A percentile compares a stretch with the other conserved stretches of the same genome.
Evolutionary conservation across 37 sponge, comb jelly and placozoan species (phyloP).

Genomic region (Cliona cf. orientalis): DNA sequence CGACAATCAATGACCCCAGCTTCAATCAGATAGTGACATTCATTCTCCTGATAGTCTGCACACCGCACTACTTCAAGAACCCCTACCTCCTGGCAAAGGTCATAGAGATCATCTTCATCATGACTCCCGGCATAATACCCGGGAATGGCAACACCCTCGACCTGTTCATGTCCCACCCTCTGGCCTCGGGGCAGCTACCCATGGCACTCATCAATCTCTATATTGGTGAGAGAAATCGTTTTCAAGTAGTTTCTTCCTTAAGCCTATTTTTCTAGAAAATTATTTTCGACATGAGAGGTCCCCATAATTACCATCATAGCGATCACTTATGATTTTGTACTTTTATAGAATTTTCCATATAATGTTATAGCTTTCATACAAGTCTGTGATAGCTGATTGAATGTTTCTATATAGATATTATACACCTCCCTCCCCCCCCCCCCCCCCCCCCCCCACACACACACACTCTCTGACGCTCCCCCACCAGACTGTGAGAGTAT

Average conservation of each 20-base stretch:
- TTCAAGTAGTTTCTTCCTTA: too few relatives aligned
- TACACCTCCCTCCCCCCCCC: too few relatives aligned
- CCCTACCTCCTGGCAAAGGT: constrained; percentile 93
- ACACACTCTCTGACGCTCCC: too few relatives aligned
- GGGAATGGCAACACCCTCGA: constrained; percentile 44
- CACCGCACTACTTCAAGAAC: constrained; percentile 65
- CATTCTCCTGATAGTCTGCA: constrained; percentile 58
- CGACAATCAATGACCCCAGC: constrained; percentile 51
- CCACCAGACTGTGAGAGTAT: constrained; percentile 86
- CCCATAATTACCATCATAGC: too few relatives aligned
- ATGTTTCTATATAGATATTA: too few relatives aligned
- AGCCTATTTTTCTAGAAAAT: too few relatives aligned
- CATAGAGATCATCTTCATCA: constrained; percentile 76
- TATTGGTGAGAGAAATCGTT: constrained; percentile 49
- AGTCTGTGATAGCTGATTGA: too few relatives aligned
- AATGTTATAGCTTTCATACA: too few relatives aligned
- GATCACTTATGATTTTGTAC: too few relatives aligned
- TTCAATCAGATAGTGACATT: constrained; percentile 53
- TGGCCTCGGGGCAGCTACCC: constrained; percentile 41
- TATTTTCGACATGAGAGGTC: too few relatives aligned
- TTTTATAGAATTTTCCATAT: too few relatives aligned
- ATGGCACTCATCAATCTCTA: constrained; percentile 72
- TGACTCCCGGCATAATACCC: constrained; percentile 62
- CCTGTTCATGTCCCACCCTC: constrained; percentile 41
- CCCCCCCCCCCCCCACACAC: too few relatives aligned